Evolutionary conservation across 2,113 vertebrate species (phyloP), one percentile per base, ranked within the genome.

Genomic region (Picathartes gymnocephalus): DNA sequence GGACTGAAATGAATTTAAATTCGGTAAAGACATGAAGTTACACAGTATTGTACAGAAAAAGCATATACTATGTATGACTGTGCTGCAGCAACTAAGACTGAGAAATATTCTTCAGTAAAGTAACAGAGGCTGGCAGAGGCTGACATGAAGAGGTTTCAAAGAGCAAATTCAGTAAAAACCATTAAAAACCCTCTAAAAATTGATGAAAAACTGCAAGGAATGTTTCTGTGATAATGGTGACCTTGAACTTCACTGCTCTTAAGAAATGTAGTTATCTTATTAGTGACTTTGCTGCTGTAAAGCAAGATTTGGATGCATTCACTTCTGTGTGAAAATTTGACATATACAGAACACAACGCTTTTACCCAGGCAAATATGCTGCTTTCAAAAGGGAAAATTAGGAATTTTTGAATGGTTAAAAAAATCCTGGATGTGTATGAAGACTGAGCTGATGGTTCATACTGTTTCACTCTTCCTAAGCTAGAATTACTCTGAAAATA

Each of bases 111-210:
- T n/a, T 44, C 48, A 50, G 27, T 88, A 54, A 82, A 65, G 25
- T 12, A 84, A 57, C 12, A 47, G 23, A 62, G 28, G 30, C 51
- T 83, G 17, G 15, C 13, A 53, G 24, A 71, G 2, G 5, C 27
- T 60, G 39, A 79, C 12, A 62, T 37, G 87, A 54, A 27, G 5
- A 68, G 2, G 62, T 50, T 91, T 81, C 6, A 23, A 83, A 86
- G 84, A 86, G 16, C 4, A 54, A 73, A 79, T 57, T 70, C 14
- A 57, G 30, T 44, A 65, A 76, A 91, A 64, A 24, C 10, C 7
- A 51, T 33, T 76, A 25, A 31, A 31, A 10, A 30, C 1, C 2
- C 0, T 4, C 61, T 9, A 10, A 48, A 51, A 68, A 31, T 2
- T 64, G 17, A 80, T 39, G 9, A 65, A 90, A 90, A 76, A 13